A percentile compares a stretch with the other conserved stretches of the same genome.
Evolutionary conservation across 2,113 vertebrate genomes (phyloP).

Genomic region (Chamaea fasciata): DNA sequence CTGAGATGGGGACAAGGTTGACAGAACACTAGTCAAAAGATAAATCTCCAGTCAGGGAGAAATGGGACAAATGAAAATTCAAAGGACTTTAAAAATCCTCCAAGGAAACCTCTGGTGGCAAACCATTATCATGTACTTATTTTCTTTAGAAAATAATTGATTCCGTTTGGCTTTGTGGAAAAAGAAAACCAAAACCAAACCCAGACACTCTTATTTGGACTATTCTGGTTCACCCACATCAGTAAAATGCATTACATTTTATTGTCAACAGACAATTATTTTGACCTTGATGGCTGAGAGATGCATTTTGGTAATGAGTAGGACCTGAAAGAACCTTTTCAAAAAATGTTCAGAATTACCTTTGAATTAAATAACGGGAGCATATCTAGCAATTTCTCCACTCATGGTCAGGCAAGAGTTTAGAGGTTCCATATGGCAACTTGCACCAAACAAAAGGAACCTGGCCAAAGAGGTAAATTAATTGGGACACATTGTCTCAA

Average conservation of each 20-base stretch:
- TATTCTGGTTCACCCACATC: neutral
- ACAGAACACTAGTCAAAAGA: neutral
- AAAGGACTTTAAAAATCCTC: neutral
- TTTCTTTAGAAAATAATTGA: neutral
- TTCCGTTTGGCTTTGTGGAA: neutral
- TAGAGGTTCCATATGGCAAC: slow-evolving; percentile 86
- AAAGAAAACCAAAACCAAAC: neutral
- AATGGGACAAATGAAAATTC: neutral
- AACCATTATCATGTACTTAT: neutral
- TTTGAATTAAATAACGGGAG: slow-evolving; percentile 7
- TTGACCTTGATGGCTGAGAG: neutral
- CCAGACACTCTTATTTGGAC: neutral
- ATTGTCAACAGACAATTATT: neutral
- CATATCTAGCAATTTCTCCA: neutral
- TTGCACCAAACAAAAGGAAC: slow-evolving; percentile 78
- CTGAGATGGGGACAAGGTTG: neutral
- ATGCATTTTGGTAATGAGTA: slow-evolving; percentile 22
- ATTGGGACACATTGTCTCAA: slow-evolving; percentile 70
- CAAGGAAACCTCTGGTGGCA: neutral
- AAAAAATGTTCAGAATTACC: slow-evolving; percentile 25
- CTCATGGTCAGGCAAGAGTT: slow-evolving; percentile 67
- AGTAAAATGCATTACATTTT: neutral
- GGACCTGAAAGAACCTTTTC: neutral
- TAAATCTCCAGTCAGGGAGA: neutral
- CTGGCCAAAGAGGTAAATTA: slow-evolving; percentile 73